These are phyloP conservation scores for Ctena decussata DNA, from an alignment of 2,888 invertebrate genomes.

Conservation along the genomic window DNA sequence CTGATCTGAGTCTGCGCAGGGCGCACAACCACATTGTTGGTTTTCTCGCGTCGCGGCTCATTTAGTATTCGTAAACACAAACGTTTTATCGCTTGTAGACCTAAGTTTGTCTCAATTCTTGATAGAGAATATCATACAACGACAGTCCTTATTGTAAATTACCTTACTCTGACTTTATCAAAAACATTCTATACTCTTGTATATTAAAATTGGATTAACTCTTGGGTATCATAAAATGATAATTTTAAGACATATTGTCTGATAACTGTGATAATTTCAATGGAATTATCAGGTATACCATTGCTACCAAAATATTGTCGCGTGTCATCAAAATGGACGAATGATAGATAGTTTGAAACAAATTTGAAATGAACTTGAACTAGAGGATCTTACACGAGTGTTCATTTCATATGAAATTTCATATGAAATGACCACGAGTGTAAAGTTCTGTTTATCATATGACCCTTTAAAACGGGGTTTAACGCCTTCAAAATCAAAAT, in stretches of 20 bases:
- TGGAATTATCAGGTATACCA: not conserved
- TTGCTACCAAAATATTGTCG: conserved; percentile 3
- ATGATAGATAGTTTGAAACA: too few relatives aligned
- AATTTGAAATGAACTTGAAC: too few relatives aligned
- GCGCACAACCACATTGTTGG: too few relatives aligned
- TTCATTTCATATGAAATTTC: too few relatives aligned
- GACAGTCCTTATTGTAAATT: not conserved
- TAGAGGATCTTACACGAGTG: too few relatives aligned
- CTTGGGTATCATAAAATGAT: not conserved
- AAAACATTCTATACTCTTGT: not conserved
- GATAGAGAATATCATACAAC: not conserved
- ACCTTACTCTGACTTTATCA: not conserved
- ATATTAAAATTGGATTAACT: not conserved
- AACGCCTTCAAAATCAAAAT: too few relatives aligned
- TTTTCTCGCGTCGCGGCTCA: too few relatives aligned
- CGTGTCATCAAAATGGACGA: too few relatives aligned
- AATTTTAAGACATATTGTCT: conserved; percentile 8
- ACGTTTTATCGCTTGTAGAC: not conserved
- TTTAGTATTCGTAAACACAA: not conserved
- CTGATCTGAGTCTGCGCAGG: too few relatives aligned
- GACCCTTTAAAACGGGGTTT: too few relatives aligned
- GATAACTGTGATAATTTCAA: conserved; percentile 8
- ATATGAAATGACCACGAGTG: too few relatives aligned
- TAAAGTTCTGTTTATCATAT: too few relatives aligned
- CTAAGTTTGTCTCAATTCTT: not conserved